Conservation (phyloP, 2,113 vertebrate species). For the Leucopsar rothschildi region DNA sequence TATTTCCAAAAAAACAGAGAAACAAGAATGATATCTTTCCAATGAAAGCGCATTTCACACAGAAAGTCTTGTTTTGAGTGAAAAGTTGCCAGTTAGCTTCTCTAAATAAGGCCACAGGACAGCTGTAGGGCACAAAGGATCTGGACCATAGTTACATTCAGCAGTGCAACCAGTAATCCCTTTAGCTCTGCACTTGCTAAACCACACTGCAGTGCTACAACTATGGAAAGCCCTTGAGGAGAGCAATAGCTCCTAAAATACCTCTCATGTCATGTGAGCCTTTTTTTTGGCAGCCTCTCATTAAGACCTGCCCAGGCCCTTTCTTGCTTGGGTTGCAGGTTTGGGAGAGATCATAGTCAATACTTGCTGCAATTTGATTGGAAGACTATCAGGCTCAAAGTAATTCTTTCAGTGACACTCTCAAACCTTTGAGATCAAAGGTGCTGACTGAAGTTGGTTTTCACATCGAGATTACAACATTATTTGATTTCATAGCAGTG, state of each 20-base stretch:
- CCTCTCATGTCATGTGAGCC: neutral
- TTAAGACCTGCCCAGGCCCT: neutral
- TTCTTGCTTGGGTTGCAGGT: constrained; percentile 2
- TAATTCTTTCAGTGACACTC: neutral
- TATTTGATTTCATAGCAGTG: constrained; percentile 36
- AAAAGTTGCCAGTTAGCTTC: neutral
- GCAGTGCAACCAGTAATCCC: neutral
- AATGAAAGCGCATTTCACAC: neutral
- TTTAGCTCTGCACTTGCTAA: neutral
- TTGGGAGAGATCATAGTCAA: neutral
- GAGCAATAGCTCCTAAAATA: constrained; percentile 1
- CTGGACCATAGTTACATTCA: neutral
- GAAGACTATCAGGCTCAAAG: neutral
- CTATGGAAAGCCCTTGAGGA: neutral
- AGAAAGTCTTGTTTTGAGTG: neutral
- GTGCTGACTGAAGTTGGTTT: constrained; percentile 45
- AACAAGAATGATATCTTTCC: neutral
- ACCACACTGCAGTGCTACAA: neutral
- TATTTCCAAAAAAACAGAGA: neutral
- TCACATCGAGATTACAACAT: constrained; percentile 14
- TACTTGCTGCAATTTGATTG: neutral
- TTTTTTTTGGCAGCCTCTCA: neutral
- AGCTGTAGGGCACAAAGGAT: neutral
- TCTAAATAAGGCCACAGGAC: neutral
- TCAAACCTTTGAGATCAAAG: constrained; percentile 36